Base-by-base conservation (phyloP, 2,888 invertebrate species). In the Neoitamus cyanurus region DNA sequence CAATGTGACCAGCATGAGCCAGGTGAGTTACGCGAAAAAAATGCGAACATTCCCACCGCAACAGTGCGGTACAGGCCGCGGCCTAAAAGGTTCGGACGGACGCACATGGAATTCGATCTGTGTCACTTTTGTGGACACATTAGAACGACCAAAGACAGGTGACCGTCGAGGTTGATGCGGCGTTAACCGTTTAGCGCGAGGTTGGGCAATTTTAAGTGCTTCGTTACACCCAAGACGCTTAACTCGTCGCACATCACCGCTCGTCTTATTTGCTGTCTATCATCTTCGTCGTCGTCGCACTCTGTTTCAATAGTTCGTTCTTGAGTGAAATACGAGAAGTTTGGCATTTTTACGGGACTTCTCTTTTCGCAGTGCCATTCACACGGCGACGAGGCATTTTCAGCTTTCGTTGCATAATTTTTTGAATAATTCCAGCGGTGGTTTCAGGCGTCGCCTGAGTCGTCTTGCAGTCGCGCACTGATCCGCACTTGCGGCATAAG, bases 301-400 rank as follows among this genome's bases (percentile, higher is more conserved):
- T 73, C 73, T 73, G 73, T 73, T 73, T 73, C 73, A 73, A 36
- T 73, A 20, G 36, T 73, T 73, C 73, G 36, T 73, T 73, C 73
- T 73, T 36, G 36, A 31, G 36, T 34, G 73, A 73, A 73, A 73
- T 73, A n/a, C 34, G 73, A 73, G 73, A 73, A 73, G 73, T 73
- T 73, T 73, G 7, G 73, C 73, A 34, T 36, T 73, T 73, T 73
- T 73, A 73, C 73, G 73, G 73, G 73, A 73, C 73, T 73, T 73
- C 34, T 73, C 15, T 73, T 30, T 36, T 58, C 25, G 58, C 58
- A 31, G 20, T 73, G 73, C 36, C 36, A 73, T 73, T 73, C 73
- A 73, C 73, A 73, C 73, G 25, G 20, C 70, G 4, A 30, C 20
- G 68, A 25, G 28, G 68, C 70, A 70, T 73, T 34, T 73, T 73